Base-by-base conservation (phyloP, 1,140 invertebrate genomes). In the Camponotus pennsylvanicus region DNA sequence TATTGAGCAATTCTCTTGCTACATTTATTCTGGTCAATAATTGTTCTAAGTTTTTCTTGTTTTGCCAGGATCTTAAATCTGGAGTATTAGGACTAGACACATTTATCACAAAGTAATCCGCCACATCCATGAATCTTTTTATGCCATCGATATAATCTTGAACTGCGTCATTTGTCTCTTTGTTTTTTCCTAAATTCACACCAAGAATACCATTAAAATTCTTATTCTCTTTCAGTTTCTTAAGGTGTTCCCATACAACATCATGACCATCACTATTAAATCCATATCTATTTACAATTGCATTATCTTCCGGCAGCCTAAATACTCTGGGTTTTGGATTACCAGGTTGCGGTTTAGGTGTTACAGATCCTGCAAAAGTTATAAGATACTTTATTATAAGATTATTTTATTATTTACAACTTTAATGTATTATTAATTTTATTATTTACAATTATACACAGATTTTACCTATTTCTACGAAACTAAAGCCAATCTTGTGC, bases 171-270 rank as follows among this genome's bases (percentile, higher is more conserved):
- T 95, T 88, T 3, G 98, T 98, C 1, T 95, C 94, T 95, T 99
- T 99, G 95, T 99, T 99, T 94, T 99, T 99, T 0, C 99, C 99
- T 61, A 99, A 96, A 96, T 99, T 99, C 0, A 99, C 96, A 13
- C 99, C 99, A 61, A 99, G 86, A 15, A 98, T 93, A 8, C 96
- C 96, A 83, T 95, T 93, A 75, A 96, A 96, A 40, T 96, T 86
- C 52, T 95, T 85, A 73, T 95, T 92, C 21, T 96, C 94, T 89
- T 96, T 96, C 2, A 97, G 77, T 78, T 93, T 90, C 87, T 95
- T 90, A n/a, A 98, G 89, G 84, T 97, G 96, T 67, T 96, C 85
- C 55, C 96, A 96, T 0, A 98, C 97, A 67, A 91, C 90, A 21
- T 98, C 95, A 93, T 99, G 98, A 0, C 99, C 99, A 91, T 98